Base-by-base conservation (phyloP, 2,113 vertebrate species). In the Hemiprocne comata region DNA sequence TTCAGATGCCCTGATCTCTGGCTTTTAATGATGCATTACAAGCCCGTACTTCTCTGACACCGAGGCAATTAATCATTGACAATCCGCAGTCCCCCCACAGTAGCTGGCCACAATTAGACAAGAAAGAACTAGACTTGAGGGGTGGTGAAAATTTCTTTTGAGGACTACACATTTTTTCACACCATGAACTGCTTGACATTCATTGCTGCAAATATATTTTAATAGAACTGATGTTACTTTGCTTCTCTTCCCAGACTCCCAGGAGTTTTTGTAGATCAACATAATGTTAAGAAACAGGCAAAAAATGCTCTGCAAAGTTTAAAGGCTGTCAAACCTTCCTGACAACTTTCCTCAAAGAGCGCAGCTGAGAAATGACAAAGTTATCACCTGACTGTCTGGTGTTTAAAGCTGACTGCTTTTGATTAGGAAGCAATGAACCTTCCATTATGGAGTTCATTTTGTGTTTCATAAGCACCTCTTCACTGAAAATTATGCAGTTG, bases 331-430 rank as follows among this genome's bases (percentile, higher is more conserved):
- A 91, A 94, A 54, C 44, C 34, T 91, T 91, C 77, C 55, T 96
- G 94, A 95, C 90, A 95, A 94, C 81, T 94, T 96, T 72, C 62
- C 33, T 94, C 85, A 70, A 88, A 65, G 61, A 94, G 74, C 15
- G 21, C 42, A 88, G 87, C 65, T 82, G 80, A 92, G 79, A 97
- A 94, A 96, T 87, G 89, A 84, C 90, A 96, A 96, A 94, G 69
- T 89, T 96, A 85, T 73, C 78, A 96, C 70, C 92, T 97, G 89
- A 75, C 87, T 94, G 83, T n/a, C 65, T 95, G 73, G 93, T 94
- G 86, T 97, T 98, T 97, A 96, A 93, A 96, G 88, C 48, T 95
- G 76, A 90, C 80, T 95, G 84, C 57, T 94, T 96, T 95, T 95
- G 77, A 97, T 96, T 94, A 89, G 60, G 90, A 93, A 73, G 82